Base-by-base conservation (phyloP, 1,140 invertebrate genomes). In the Drosophila subobscura region DNA sequence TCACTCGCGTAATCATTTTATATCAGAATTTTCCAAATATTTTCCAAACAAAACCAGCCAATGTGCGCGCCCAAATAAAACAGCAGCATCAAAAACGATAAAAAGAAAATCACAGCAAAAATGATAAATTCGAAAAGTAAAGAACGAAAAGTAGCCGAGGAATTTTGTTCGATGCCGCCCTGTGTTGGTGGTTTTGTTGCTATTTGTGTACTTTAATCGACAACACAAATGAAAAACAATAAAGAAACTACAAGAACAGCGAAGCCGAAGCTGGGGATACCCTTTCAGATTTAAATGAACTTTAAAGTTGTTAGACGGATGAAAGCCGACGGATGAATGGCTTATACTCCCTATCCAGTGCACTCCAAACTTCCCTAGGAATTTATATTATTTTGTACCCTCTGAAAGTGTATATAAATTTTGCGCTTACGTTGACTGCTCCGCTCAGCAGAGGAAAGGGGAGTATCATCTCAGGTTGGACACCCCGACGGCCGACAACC, bases 121-220 rank as follows among this genome's bases (percentile, higher is more conserved):
- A 52, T 12, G 44, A 45, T 25, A 53, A 57, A 56, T n/a, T 12
- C 29, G 41, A 51, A 60, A 54, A 74, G 44, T 65, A 70, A 72
- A 59, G 70, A 72, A 59, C 57, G 46, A 56, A 58, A 56, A 37
- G 53, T 25, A 50, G 47, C 74, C 44, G 16, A 88, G 50, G 70
- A 77, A 88, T 86, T 86, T 54, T 54, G 52, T 42, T 41, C 50
- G 27, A 33, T 64, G 72, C 54, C 59, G 22, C 47, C 47, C 41
- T 42, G 41, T 64, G 47, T 64, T 74, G 54, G 44, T 71, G 65
- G 41, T 64, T 46, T 70, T 77, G 54, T 58, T 71, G 65, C 37
- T 60, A 53, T 57, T 74, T 80, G 58, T 88, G 83, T 88, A 86
- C 83, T 86, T 86, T 88, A 88, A 68, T 63, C 59, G 83, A 63